Evolutionary conservation across 30 jellyfish, hydroid and myxozoan species (phyloP), one percentile per base, ranked within the genome.

Genomic region (Aurelia sp.): DNA sequence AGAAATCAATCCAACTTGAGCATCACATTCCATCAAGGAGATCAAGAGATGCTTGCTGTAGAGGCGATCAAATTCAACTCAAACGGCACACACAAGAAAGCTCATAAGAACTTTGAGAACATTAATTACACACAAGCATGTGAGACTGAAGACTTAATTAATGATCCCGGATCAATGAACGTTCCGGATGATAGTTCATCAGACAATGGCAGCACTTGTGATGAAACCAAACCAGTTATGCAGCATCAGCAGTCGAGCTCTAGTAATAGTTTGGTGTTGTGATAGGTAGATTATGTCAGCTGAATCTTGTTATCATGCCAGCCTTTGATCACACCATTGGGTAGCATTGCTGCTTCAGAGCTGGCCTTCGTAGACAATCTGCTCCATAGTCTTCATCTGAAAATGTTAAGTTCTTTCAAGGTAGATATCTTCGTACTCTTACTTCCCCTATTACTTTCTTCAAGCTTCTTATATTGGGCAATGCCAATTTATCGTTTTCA

Each of bases 141-240:
- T 64, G 97, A 91, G 79, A 66, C 90, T 9, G 91, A 85, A 66
- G 90, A 59, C 58, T 77, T 93, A 15, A 78, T 91, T 35, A 55
- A 70, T 53, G 95, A 90, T 65, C 87, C 85, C 18, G 81, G 90
- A 37, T 40, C 30, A 20, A 65, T 66, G 84, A 75, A 83, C 71
- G 74, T 62, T n/a, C 85, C 85, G 48, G 91, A 80, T 55, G 97
- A 90, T 70, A 90, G 89, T 44, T 90, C 97, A 22, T 90, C 97
- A 13, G 97, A 76, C 51, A 91, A 91, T 70, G 90, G 93, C 17
- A 84, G 93, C 55, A 73, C 93, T 40, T 84, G 87, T 44, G 93
- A 84, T 33, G 93, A 84, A 52, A 84, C 93, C 4, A 73, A 84
- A 53, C 93, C 93, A 13, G 93, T 84, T n/a, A 61, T 84, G 85